phyloP scores from a whole-genome alignment of 2,888 invertebrate species.

The Agonum fuliginosum region DNA sequence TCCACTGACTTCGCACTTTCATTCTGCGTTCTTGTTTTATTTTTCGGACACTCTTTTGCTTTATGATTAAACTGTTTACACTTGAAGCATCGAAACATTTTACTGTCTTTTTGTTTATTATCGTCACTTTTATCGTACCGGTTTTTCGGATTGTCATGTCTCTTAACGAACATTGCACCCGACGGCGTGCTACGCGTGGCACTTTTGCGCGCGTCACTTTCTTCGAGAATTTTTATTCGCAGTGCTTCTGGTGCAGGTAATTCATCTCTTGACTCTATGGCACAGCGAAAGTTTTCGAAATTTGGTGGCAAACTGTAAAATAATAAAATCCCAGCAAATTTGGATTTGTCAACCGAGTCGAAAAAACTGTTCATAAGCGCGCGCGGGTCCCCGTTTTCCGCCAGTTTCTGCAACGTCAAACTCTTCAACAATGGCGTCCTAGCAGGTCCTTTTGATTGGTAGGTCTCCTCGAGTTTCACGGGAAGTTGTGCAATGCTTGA shows the following conservation, averaged over 20 bases:
- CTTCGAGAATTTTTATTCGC: constrained; percentile 65
- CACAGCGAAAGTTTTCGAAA: constrained; percentile 67
- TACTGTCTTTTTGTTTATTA: constrained; percentile 12
- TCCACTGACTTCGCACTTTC: not conserved
- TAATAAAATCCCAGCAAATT: constrained; percentile 66
- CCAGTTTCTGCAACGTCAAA: constrained; percentile 55
- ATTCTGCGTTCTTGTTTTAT: constrained; percentile 20
- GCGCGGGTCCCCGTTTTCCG: constrained; percentile 37
- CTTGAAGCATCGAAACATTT: constrained; percentile 1
- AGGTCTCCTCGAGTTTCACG: not conserved
- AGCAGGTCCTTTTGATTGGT: constrained; percentile 25
- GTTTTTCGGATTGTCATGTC: not conserved
- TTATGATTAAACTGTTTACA: constrained; percentile 40
- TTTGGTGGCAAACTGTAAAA: constrained; percentile 66
- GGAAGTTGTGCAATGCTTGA: constrained; percentile 4
- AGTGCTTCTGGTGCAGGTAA: constrained; percentile 64
- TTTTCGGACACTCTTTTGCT: constrained; percentile 52
- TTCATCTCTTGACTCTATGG: constrained; percentile 67
- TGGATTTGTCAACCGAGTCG: constrained; percentile 67
- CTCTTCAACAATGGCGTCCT: constrained; percentile 9
- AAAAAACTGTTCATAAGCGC: constrained; percentile 67
- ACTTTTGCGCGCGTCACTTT: constrained; percentile 63
- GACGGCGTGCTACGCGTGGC: not conserved
- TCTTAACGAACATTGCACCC: not conserved
- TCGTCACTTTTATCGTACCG: constrained; percentile 8